A percentile compares a stretch with the other conserved stretches of the same genome.
These are phyloP conservation scores for Lepidochrysops patricia DNA, from an alignment of 2,888 invertebrate genomes.

Conservation along the genomic window DNA sequence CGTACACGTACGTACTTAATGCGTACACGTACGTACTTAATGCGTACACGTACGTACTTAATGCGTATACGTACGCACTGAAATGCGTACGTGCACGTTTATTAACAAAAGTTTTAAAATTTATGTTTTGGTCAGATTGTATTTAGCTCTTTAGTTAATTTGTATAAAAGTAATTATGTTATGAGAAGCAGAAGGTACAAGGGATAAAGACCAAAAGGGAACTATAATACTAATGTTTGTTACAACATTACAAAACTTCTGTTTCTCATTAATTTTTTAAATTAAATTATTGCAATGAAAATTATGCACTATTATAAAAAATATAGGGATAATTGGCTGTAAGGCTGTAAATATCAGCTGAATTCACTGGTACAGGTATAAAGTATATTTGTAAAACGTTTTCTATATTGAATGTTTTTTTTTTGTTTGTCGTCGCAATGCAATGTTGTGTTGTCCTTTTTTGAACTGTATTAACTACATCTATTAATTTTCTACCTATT, in stretches of 20 bases:
- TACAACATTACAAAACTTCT: not conserved
- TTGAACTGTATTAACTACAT: too few relatives aligned
- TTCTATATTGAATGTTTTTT: constrained; percentile 13
- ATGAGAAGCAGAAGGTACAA: not conserved
- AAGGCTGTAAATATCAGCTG: not conserved
- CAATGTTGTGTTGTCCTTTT: constrained; percentile 15
- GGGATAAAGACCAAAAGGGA: not conserved
- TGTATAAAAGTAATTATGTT: not conserved
- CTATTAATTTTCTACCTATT: not conserved
- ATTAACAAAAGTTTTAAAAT: not conserved
- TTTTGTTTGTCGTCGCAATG: constrained; percentile 12
- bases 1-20: too few relatives aligned
- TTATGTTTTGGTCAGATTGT: not conserved
- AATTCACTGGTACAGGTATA: not conserved
- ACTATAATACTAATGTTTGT: not conserved
- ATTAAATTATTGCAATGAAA: not conserved
- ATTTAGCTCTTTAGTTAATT: not conserved
- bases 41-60: not conserved
- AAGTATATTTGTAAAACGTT: not conserved
- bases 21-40: too few relatives aligned
- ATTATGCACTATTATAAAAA: constrained; percentile 7
- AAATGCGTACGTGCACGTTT: not conserved
- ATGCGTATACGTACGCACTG: not conserved
- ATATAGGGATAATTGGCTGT: not conserved
- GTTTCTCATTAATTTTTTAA: not conserved